A percentile compares a stretch with the other conserved stretches of the same genome.
Evolutionary conservation across 2,797 vertebrate species (phyloP).

Genomic region (Perodicticus potto): DNA sequence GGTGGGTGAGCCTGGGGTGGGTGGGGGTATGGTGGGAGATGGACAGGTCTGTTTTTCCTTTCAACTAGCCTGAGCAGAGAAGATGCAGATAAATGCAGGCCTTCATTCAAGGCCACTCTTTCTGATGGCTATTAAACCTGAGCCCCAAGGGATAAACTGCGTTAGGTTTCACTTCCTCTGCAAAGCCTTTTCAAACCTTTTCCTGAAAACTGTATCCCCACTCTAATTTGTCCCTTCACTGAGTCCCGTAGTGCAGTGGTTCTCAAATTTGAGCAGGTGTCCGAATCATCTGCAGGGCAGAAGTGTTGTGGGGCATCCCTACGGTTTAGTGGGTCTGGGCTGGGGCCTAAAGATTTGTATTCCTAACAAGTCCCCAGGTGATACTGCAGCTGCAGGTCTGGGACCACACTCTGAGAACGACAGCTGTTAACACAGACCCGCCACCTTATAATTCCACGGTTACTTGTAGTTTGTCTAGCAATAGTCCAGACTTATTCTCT

Average conservation of each 20-base stretch:
- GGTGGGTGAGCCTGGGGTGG: background rate
- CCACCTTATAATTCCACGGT: background rate
- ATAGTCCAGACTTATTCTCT: background rate
- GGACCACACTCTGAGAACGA: background rate
- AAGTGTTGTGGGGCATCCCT: background rate
- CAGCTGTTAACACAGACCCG: background rate
- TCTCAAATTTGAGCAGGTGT: background rate
- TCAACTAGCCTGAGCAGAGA: background rate
- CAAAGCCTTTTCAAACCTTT: background rate
- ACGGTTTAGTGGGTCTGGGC: background rate
- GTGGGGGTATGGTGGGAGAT: background rate
- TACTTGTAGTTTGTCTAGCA: slow-evolving; percentile 24
- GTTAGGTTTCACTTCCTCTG: background rate
- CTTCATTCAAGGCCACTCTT: background rate
- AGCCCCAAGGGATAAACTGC: background rate
- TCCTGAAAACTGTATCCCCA: background rate
- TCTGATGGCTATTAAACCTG: background rate
- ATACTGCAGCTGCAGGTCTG: background rate
- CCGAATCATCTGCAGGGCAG: background rate
- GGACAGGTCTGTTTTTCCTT: background rate
- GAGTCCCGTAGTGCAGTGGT: background rate
- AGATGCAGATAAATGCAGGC: background rate
- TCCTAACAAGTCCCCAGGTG: background rate
- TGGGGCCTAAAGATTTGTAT: background rate
- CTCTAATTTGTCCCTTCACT: background rate